phyloP scores from a whole-genome alignment of 2,113 vertebrate species.

The Hippocampus barbouri region DNA sequence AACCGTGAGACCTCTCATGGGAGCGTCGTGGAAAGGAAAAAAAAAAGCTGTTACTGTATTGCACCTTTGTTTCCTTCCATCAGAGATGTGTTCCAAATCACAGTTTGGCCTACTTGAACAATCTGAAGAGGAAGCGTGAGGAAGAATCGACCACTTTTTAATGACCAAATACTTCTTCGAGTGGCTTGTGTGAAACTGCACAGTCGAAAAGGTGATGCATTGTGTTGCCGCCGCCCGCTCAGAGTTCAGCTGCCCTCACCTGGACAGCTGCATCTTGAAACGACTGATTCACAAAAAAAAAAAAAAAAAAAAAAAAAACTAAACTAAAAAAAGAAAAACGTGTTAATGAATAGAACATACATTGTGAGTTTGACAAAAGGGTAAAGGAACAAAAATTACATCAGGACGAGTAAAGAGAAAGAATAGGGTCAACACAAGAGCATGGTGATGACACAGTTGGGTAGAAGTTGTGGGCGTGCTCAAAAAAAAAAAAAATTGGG shows the following conservation, averaged over 20 bases:
- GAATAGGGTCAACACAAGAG: neutral
- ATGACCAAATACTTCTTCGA: slow-evolving; percentile 53
- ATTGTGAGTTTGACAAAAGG: neutral
- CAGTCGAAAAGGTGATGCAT: slow-evolving; percentile 52
- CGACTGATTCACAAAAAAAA: neutral
- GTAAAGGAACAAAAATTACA: neutral
- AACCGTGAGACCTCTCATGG: slow-evolving; percentile 57
- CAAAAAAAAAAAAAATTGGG: neutral
- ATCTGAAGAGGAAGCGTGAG: slow-evolving; percentile 56
- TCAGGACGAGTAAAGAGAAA: neutral
- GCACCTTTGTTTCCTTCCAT: slow-evolving; percentile 54
- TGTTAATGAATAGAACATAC: neutral
- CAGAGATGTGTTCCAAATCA: slow-evolving; percentile 50
- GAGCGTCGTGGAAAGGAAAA: slow-evolving; percentile 19
- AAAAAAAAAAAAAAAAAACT: neutral
- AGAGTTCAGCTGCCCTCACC: slow-evolving; percentile 45
- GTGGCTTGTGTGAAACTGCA: slow-evolving; percentile 50
- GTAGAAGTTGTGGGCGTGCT: neutral
- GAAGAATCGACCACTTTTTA: slow-evolving; percentile 54
- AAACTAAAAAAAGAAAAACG: neutral
- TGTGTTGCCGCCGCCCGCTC: slow-evolving; percentile 62
- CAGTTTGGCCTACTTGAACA: slow-evolving; percentile 48
- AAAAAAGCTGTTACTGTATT: slow-evolving; percentile 51
- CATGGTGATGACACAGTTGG: neutral
- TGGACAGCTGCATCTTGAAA: slow-evolving; percentile 36